phyloP scores from a whole-genome alignment of 2,888 invertebrate species.

The Eutolmus rufibarbis region DNA sequence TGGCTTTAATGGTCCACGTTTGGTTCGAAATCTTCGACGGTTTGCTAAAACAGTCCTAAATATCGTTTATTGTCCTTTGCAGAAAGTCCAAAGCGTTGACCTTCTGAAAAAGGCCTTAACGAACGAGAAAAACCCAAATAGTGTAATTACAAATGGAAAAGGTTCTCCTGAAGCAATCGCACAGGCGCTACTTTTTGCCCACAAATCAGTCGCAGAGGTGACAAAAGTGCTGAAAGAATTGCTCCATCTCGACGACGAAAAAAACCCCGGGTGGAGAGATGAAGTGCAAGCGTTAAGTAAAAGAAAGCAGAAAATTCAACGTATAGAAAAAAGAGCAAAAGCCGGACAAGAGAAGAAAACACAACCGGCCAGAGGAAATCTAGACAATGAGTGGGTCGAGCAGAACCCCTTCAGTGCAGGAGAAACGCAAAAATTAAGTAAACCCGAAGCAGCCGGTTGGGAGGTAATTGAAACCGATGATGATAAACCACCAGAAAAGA shows the following conservation, averaged over 20 bases:
- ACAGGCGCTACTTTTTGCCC: constrained; percentile 55
- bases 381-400: background rate
- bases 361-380: background rate
- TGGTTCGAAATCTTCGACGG: too few relatives aligned
- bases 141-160: constrained; percentile 55
- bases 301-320: constrained; percentile 38
- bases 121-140: constrained; percentile 52
- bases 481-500: background rate
- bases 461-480: background rate
- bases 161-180: constrained; percentile 56
- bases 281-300: constrained; percentile 56
- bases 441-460: background rate
- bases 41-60: background rate
- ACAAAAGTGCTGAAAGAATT: constrained; percentile 50
- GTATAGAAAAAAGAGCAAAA: constrained; percentile 36
- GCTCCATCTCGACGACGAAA: constrained; percentile 50
- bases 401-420: background rate
- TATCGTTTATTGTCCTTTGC: constrained; percentile 6
- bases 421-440: background rate
- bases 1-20: too few relatives aligned
- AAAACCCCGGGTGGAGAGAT: constrained; percentile 53
- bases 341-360: constrained; percentile 55
- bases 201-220: constrained; percentile 55
- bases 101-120: constrained; percentile 54
- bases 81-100: constrained; percentile 54